Evolutionary conservation across 2,113 vertebrate species (phyloP), one percentile per base, ranked within the genome.

Genomic region (Eira barbara): DNA sequence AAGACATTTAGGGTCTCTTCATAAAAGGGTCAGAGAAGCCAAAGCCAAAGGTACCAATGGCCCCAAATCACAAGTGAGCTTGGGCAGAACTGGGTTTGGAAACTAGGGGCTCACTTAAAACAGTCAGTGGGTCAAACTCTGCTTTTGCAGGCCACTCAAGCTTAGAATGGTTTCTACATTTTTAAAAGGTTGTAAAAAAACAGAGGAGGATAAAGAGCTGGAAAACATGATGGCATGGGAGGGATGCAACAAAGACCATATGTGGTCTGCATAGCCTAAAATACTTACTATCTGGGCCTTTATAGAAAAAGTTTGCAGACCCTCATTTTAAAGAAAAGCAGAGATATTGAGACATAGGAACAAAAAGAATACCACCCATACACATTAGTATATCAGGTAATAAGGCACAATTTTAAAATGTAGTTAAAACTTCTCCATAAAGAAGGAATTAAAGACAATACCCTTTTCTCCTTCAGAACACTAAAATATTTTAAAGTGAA

Each of bases 401-500:
- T 67, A 87, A 76, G 49, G 69, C 7, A 87, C 17, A 86, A 73
- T 91, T 91, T 76, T 69, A 63, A 93, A 91, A 79, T 47, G 39
- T 7, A 82, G 63, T 67, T 84, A 69, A 94, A 91, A 69, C 21
- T 91, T 91, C 42, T 84, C 84, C 52, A 65, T 65, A 90, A 97
- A 88, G 47, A 49, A 7, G 7, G 5, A 92, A 94, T 39, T 85
- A 92, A 63, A 76, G n/a, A 65, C 31, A 91, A 55, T 31, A 84
- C 69, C 6, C 42, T 59, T 94, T 94, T 96, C 25, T 92, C 29
- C 15, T 81, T 96, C 73, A 89, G 95, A 89, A 94, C 17, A 94
- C 3, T 18, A 23, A 78, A 86, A 81, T 89, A 91, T 93, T 98
- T 74, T 97, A 95, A 91, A 91, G 85, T 59, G 97, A 96, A 97